phyloP scores from a whole-genome alignment of 2,113 vertebrate genomes.

The Colinus virginianus region DNA sequence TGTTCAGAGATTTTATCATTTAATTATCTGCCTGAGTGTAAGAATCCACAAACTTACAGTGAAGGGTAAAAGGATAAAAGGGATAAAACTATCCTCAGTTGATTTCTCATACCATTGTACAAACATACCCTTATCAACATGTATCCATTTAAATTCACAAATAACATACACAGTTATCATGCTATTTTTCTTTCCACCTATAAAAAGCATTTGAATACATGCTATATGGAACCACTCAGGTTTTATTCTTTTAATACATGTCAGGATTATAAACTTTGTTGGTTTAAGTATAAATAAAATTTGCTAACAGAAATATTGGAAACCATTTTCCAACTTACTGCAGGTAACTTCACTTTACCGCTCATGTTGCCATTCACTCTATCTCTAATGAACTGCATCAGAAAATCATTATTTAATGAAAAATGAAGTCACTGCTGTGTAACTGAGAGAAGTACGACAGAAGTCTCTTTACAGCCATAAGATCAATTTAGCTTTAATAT shows the following conservation, averaged over 20 bases:
- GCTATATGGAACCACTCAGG: neutral
- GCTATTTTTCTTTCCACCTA: neutral
- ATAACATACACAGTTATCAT: neutral
- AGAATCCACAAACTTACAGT: neutral
- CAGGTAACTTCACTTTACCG: neutral
- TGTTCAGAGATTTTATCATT: neutral
- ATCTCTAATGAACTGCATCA: neutral
- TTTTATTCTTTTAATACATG: neutral
- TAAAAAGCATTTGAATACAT: neutral
- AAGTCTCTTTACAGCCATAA: neutral
- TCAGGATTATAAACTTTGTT: neutral
- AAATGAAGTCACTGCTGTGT: neutral
- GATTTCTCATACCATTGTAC: neutral
- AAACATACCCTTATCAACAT: neutral
- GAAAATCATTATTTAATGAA: neutral
- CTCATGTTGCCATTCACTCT: too few relatives aligned
- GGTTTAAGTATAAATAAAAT: neutral
- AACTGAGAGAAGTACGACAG: slow-evolving; percentile 7
- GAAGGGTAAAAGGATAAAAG: neutral
- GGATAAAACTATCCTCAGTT: neutral
- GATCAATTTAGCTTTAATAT: neutral
- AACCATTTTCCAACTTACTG: neutral
- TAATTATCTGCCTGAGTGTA: neutral
- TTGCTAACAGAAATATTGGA: neutral
- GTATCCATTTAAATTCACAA: neutral